Conservation (phyloP, 2,888 invertebrate species). For the Notodonta dromedarius region DNA sequence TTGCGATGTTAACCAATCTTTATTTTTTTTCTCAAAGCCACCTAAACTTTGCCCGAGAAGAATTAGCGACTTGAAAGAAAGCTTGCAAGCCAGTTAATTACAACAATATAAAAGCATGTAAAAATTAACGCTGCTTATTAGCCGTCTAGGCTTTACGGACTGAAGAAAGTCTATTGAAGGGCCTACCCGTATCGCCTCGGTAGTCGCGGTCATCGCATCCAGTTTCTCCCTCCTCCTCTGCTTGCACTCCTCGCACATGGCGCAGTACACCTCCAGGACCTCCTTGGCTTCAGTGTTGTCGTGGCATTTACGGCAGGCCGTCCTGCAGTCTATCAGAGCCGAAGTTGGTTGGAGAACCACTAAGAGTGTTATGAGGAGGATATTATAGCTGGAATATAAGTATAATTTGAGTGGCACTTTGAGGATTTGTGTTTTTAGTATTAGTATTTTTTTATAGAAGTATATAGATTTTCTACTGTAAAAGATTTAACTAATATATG, state of each 20-base stretch:
- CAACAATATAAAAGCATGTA: too few species aligned
- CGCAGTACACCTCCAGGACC: constrained; percentile 66
- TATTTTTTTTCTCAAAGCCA: too few species aligned
- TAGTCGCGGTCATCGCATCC: constrained; percentile 10
- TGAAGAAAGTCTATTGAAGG: neutral
- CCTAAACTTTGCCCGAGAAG: too few species aligned
- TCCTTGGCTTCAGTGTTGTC: constrained; percentile 37
- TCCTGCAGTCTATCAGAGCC: constrained; percentile 56
- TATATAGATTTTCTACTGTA: too few species aligned
- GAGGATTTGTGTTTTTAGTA: too few species aligned
- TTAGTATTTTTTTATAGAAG: too few species aligned
- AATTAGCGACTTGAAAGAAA: too few species aligned
- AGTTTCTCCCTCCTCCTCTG: constrained; percentile 47
- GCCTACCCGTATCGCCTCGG: neutral
- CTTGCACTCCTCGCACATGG: constrained; percentile 72
- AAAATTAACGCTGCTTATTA: too few species aligned
- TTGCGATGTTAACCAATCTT: too few species aligned
- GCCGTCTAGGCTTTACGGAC: too few species aligned
- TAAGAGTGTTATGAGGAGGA: constrained; percentile 27
- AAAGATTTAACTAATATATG: too few species aligned
- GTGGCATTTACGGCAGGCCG: constrained; percentile 60
- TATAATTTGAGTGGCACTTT: neutral
- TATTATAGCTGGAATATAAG: constrained; percentile 26
- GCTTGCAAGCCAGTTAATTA: too few species aligned
- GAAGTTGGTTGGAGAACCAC: constrained; percentile 32